These are phyloP conservation scores for Donacobius atricapilla DNA, from an alignment of 2,113 vertebrate species.

Conservation along the genomic window DNA sequence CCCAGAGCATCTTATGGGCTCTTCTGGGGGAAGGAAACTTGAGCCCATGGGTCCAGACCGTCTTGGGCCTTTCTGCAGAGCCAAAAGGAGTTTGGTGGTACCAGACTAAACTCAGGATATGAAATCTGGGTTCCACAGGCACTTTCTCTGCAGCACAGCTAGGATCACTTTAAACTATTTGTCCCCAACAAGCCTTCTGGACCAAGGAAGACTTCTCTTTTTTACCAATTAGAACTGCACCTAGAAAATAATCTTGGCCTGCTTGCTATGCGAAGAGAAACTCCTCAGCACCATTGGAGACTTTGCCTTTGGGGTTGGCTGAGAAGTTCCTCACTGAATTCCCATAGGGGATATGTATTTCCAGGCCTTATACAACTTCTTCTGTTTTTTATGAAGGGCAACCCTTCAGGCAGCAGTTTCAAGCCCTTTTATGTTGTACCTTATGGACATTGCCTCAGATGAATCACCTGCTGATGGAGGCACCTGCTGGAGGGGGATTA, in stretches of 20 bases:
- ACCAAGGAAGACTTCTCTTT: not conserved
- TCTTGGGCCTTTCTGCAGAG: not conserved
- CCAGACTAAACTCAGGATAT: not conserved
- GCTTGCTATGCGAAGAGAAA: not conserved
- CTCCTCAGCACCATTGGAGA: rapidly evolving
- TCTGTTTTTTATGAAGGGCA: not conserved
- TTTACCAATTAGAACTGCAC: not conserved
- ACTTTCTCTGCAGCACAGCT: not conserved
- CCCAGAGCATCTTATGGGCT: not conserved
- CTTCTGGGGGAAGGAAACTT: not conserved
- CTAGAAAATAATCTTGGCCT: not conserved
- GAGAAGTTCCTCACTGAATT: not conserved
- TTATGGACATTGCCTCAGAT: not conserved
- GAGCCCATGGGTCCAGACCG: not conserved
- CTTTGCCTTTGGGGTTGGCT: not conserved
- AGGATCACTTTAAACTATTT: not conserved
- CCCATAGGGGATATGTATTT: not conserved
- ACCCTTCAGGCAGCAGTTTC: not conserved
- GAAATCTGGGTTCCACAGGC: not conserved
- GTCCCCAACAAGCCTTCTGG: not conserved
- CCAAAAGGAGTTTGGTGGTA: not conserved
- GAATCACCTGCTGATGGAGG: not conserved
- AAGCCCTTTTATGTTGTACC: not conserved
- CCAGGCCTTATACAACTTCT: not conserved
- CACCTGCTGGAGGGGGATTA: not conserved